A percentile compares a stretch with the other conserved stretches of the same genome.
Evolutionary conservation across 2,113 vertebrate genomes (phyloP).

Genomic region (Electrona antarctica): DNA sequence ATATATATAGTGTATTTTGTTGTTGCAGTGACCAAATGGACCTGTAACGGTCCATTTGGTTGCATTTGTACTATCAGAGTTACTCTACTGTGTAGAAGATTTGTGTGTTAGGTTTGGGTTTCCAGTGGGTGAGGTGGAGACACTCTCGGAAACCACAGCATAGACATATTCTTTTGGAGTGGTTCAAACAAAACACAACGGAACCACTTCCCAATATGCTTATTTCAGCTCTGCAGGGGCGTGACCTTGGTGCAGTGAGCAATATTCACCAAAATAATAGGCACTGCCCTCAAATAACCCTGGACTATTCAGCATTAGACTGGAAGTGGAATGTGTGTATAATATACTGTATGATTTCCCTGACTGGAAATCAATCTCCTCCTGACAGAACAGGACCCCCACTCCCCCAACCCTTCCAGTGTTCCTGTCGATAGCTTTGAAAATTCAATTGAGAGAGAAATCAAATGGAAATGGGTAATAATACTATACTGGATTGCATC

Average conservation of each 20-base stretch:
- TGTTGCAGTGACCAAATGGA: no score
- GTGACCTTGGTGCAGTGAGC: constrained; percentile 38
- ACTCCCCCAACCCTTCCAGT: neutral
- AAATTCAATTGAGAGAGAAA: constrained; percentile 11
- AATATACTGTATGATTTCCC: constrained; percentile 28
- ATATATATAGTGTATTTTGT: no score
- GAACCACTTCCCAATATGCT: constrained; percentile 48
- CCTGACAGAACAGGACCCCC: neutral
- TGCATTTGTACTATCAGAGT: no score
- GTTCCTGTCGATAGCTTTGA: constrained; percentile 29
- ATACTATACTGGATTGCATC: constrained; percentile 11
- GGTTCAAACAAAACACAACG: constrained; percentile 43
- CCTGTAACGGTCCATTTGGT: no score
- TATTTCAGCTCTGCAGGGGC: constrained; percentile 38
- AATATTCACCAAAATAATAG: constrained; percentile 41
- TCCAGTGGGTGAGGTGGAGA: constrained; percentile 62
- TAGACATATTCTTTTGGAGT: constrained; percentile 51
- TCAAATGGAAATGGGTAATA: constrained; percentile 14
- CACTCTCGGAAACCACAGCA: constrained; percentile 51
- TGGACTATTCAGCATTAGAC: constrained; percentile 18
- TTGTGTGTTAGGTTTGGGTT: constrained; percentile 42
- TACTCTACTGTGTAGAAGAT: constrained; percentile 16
- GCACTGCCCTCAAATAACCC: constrained; percentile 38
- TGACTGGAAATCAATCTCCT: constrained; percentile 23
- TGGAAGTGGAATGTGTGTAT: constrained; percentile 29